Base-by-base conservation (phyloP, 2,113 vertebrate genomes). In the Sorex araneus region DNA sequence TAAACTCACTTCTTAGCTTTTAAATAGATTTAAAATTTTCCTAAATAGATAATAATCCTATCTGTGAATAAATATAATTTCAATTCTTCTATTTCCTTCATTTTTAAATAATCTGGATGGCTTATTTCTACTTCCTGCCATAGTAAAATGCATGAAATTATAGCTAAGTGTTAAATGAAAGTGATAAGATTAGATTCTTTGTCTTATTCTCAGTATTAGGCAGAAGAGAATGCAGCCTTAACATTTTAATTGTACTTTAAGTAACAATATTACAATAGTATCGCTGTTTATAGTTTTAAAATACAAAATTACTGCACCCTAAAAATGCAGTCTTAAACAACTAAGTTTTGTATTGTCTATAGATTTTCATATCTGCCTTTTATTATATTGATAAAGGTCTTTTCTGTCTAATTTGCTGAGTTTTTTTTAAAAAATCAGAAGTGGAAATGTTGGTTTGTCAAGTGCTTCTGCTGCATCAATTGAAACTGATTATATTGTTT, bases 61-160 rank as follows among this genome's bases (percentile, higher is more conserved):
- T 85, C 54, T 79, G 60, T 83, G 75, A 91, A 78, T 92, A 91
- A 89, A 86, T 86, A 78, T 3, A 74, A 21, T 89, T 84, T 94
- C 73, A 93, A 69, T 88, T 80, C 13, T 91, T 87, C 18, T 94
- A n/a, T 77, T 74, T 74, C n/a, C 30, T 10, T 21, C 15, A 82
- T 63, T 60, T 60, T 5, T 4, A 60, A 21, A 60, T 60, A 60
- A 21, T 60, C 28, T 73, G 30, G 18, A 71, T 77, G 10, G 21
- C 21, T 82, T 34, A 75, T 71, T 70, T 36, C n/a, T 84, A 47
- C 16, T 85, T 86, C 30, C 43, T 92, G 54, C 28, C 30, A 87
- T 84, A 71, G 45, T 77, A 54, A 87, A 84, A n/a, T 84, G 60
- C 19, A 23, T 93, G 54, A 87, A 60, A 15, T 30, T 45, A 77